Base-by-base conservation (phyloP, 1,140 invertebrate species). In the Carcinoscorpius rotundicauda region DNA sequence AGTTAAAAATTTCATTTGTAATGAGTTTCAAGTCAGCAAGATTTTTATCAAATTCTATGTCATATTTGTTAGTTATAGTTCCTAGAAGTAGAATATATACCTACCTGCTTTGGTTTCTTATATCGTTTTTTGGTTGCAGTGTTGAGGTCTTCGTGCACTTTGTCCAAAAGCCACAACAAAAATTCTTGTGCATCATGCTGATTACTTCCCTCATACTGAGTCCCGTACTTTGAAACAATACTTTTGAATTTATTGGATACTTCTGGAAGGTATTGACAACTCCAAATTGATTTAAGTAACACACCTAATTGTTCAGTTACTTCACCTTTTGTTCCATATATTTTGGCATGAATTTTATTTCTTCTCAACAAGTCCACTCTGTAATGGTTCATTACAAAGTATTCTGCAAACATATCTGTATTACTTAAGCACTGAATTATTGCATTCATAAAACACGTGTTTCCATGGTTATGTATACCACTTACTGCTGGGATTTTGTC, bases 111-210 rank as follows among this genome's bases (percentile, higher is more conserved):
- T 93, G 66, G 88, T 72, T 87, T 86, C 80, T 92, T 93, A 76
- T 93, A 94, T 77, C 92, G 93, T 75, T 88, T 89, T 73, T 93
- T 93, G 29, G 89, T 88, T 52, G 90, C 91, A 61, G 86, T 90
- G 78, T 95, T 96, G 49, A 98, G 80, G 78, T 98, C 95, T 79
- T 98, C 96, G 79, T 98, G 95, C 60, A 98, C 89, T 80, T 94
- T 93, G 79, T 98, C 94, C 63, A 98, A 78, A 51, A 98, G 78
- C 93, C 95, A 98, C 67, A 97, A 83, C 11, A 98, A 80, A 78
- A 97, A 98, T 77, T 98, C 96, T 76, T 98, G 92, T 29, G 95
- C 93, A 82, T 98, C 96, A 79, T 97, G 92, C 75, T 96, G 92
- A 71, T 91, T 85, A 71, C 88, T 89, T 6, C 80, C 92, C 72